Percentiles rank a stretch among this genome's conserved stretches.
Evolutionary conservation across 2,888 invertebrate genomes (phyloP).

Genomic region (Sceliomorpha sp.): DNA sequence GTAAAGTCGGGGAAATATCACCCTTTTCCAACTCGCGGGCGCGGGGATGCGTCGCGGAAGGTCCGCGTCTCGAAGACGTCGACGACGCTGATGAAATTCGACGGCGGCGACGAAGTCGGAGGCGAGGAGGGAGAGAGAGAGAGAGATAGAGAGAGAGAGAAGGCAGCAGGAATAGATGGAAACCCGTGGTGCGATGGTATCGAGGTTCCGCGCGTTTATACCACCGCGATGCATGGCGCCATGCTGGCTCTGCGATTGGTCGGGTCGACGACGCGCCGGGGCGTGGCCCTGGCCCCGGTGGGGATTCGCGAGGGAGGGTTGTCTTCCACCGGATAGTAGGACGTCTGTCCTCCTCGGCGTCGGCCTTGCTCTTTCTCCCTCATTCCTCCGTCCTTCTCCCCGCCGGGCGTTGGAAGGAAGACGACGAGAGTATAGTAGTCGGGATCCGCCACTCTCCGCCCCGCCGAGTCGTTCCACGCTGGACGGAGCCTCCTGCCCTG

Average conservation of each 20-base stretch:
- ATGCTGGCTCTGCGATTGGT: slow-evolving; percentile 74
- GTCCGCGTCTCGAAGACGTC: neutral
- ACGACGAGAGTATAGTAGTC: slow-evolving; percentile 1
- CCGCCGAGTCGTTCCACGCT: slow-evolving; percentile 28
- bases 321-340: slow-evolving; percentile 17
- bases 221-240: slow-evolving; percentile 66
- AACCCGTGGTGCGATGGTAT: slow-evolving; percentile 66
- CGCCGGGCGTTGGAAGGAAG: slow-evolving; percentile 8
- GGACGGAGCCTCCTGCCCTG: slow-evolving; percentile 60
- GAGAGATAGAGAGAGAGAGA: slow-evolving; percentile 32
- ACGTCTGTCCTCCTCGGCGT: slow-evolving; percentile 1
- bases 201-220: slow-evolving; percentile 60
- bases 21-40: too few species aligned
- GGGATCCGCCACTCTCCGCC: slow-evolving; percentile 47
- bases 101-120: slow-evolving; percentile 8
- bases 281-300: slow-evolving; percentile 62
- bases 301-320: slow-evolving; percentile 55
- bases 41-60: neutral
- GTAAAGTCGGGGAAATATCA: too few species aligned
- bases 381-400: slow-evolving; percentile 13
- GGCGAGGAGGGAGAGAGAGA: slow-evolving; percentile 15
- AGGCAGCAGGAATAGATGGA: slow-evolving; percentile 63
- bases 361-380: slow-evolving; percentile 13
- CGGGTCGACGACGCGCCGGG: slow-evolving; percentile 51
- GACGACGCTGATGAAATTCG: slow-evolving; percentile 2